phyloP scores from a whole-genome alignment of 1,140 invertebrate genomes.

The Drosophila baimaii region DNA sequence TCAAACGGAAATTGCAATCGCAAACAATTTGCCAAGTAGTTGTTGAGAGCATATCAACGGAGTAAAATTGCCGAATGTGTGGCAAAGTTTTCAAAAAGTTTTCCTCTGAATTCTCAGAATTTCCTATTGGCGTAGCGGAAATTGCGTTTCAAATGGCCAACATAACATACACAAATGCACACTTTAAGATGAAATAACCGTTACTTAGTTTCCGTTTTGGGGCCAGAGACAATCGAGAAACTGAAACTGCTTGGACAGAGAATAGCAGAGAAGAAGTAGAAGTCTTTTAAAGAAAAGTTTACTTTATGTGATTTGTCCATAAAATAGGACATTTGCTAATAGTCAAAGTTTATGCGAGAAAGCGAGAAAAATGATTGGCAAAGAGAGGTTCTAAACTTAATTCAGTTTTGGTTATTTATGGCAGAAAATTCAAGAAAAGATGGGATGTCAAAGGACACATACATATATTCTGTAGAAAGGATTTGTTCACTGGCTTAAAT shows the following conservation, averaged over 20 bases:
- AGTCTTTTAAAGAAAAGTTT: slow-evolving; percentile 64
- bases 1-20: slow-evolving; percentile 70
- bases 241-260: slow-evolving; percentile 15
- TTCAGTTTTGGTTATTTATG: neutral
- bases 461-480: neutral
- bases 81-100: slow-evolving; percentile 55
- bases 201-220: slow-evolving; percentile 73
- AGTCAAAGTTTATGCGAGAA: slow-evolving; percentile 25
- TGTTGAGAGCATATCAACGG: slow-evolving; percentile 67
- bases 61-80: slow-evolving; percentile 40
- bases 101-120: slow-evolving; percentile 23
- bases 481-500: neutral
- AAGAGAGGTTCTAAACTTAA: neutral
- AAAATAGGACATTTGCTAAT: slow-evolving; percentile 26
- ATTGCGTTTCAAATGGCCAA: slow-evolving; percentile 59
- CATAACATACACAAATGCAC: slow-evolving; percentile 33
- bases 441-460: neutral
- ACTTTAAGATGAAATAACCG: slow-evolving; percentile 54
- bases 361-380: slow-evolving; percentile 9
- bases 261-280: no score
- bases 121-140: slow-evolving; percentile 54
- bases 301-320: slow-evolving; percentile 46
- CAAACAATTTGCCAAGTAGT: slow-evolving; percentile 76
- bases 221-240: slow-evolving; percentile 41
- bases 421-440: neutral